Base-by-base conservation (phyloP, 1,140 invertebrate species). In the Oryctes rhinoceros region DNA sequence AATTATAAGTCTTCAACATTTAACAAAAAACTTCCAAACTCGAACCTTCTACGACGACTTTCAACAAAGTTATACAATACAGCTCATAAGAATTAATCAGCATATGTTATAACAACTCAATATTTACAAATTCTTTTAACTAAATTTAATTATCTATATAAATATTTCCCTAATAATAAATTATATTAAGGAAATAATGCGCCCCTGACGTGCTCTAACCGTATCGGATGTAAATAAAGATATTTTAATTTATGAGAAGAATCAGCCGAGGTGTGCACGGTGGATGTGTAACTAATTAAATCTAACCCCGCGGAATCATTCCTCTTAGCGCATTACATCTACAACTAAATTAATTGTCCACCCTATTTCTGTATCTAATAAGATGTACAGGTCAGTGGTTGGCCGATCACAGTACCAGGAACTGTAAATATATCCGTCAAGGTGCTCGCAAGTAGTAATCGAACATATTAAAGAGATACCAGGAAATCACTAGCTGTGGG, bases 261-360 rank as follows among this genome's bases (percentile, higher is more conserved):
- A 71, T 71, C 24, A 71, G 15, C 1, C 10, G 7, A 71, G 13
- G 9, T 10, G 65, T 24, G 15, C 11, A 24, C 65, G 20, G 65
- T 71, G 65, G 9, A 71, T 71, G 65, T 71, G 65, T 71, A 59
- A 59, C 65, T 30, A 71, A 71, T 71, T 4, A 37, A 71, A 71
- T 71, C 35, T 24, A 71, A 71, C 65, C 65, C 65, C 65, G 35
- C 65, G 65, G 65, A 71, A 71, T 71, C 10, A 24, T 24, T 71
- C 65, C 20, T 71, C 65, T 71, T 71, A 30, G 0, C 11, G 65
- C 65, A 71, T 71, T 35, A 71, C 24, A 37, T 24, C 15, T 37
- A 71, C 65, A 71, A 71, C 15, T 71, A 71, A 9, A 71, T 71
- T 71, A 71, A 37, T 24, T 71, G 20, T 71, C 18, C 65, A 24